Evolutionary conservation across 2,113 vertebrate species (phyloP), one percentile per base, ranked within the genome.

Genomic region (Trichomycterus rosablanca): DNA sequence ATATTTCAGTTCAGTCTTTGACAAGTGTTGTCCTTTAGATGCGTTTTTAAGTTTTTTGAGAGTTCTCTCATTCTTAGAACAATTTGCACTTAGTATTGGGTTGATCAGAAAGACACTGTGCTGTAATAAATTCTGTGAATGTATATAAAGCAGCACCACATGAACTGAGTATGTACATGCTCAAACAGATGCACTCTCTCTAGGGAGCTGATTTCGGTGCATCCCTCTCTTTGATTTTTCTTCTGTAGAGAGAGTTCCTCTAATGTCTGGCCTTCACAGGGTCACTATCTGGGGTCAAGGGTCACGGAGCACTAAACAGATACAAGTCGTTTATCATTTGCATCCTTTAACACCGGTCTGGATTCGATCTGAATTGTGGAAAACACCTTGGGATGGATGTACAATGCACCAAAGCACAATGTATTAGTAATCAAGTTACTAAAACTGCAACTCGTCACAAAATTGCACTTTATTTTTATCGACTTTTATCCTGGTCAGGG

Each of bases 211-310:
- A 56, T 57, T 40, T 56, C 35, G 43, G 12, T 19, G 14, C 34
- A 49, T 40, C 16, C 51, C n/a, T 35, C 19, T 55, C 42, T 57
- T 56, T 65, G 52, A 48, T 49, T 35, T 40, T n/a, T 55, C 35
- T 49, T 28, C 1, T 3, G 12, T 10, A 39, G 44, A 24, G 4
- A 32, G 42, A 28, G 19, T 28, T 45, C 22, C 39, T 56, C 7
- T 14, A 65, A 39, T 40, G 43, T 28, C 34, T 49, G 22, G 11
- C 37, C 32, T 39, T 30, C 7, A 14, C 11, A 4, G 43, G n/a
- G 63, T 65, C 43, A 57, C 32, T 49, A 30, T 26, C 1, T 40
- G 39, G 23, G 43, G 52, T 65, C 45, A 65, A 7, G 14, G 43
- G 43, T 48, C 52, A 65, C 2, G 14, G 14, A 42, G 23, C 20